A percentile compares a stretch with the other conserved stretches of the same genome.
Evolutionary conservation across 2,113 vertebrate species (phyloP).

Genomic region (Phaethornis superciliosus): DNA sequence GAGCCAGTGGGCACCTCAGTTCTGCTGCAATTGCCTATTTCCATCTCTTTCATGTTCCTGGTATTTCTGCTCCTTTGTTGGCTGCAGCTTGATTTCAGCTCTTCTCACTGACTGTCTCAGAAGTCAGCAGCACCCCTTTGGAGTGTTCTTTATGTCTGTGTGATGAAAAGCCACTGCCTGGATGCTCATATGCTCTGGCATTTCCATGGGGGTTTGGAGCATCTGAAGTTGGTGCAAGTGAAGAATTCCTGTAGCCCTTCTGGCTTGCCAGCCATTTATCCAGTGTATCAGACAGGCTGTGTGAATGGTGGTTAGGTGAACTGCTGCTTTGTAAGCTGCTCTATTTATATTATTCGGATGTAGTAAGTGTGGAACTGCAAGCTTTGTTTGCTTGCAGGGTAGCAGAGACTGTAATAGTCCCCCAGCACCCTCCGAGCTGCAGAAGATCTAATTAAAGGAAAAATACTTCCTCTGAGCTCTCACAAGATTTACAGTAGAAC

Average conservation of each 20-base stretch:
- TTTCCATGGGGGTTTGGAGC: neutral
- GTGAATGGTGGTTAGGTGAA: slow-evolving; percentile 6
- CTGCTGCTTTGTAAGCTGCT: slow-evolving; percentile 25
- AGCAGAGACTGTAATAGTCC: slow-evolving; percentile 17
- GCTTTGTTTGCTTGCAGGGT: slow-evolving; percentile 29
- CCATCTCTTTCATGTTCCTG: neutral
- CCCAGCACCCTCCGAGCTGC: slow-evolving; percentile 1
- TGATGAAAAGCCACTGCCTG: neutral
- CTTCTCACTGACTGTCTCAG: neutral
- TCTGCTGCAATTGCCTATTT: neutral
- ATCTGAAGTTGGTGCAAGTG: neutral
- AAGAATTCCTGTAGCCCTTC: neutral
- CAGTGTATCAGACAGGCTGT: neutral
- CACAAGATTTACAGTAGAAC: neutral
- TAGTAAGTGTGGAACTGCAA: slow-evolving; percentile 30
- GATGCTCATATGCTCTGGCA: neutral
- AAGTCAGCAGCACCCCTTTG: neutral
- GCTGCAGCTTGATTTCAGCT: neutral
- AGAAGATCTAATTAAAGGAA: slow-evolving; percentile 64
- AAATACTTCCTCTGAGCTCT: neutral
- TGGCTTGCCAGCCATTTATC: neutral
- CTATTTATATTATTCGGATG: slow-evolving; percentile 8
- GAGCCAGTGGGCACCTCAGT: neutral
- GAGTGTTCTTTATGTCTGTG: neutral
- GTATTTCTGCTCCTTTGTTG: neutral